Evolutionary conservation across 2,888 invertebrate genomes (phyloP).

Genomic region (Ichneumon xanthorius): DNA sequence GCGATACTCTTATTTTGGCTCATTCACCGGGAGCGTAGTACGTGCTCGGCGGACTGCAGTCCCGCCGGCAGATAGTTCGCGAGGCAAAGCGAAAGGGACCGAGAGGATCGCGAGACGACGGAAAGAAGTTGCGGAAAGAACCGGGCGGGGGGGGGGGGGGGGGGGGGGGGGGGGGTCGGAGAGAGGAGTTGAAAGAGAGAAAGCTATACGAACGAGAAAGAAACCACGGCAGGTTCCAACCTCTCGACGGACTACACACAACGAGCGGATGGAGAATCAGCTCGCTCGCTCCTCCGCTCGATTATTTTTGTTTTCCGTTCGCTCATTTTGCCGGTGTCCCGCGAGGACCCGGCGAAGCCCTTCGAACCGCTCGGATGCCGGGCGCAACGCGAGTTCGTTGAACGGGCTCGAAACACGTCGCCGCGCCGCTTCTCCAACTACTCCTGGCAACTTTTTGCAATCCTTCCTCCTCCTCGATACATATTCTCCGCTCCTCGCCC

Average conservation of each 20-base stretch:
- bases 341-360: conserved; percentile 57
- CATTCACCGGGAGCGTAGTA: conserved; percentile 64
- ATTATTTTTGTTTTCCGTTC: conserved; percentile 74
- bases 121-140: conserved; percentile 53
- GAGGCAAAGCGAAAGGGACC: conserved; percentile 53
- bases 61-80: conserved; percentile 38
- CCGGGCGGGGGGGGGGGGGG: too few relatives aligned
- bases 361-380: conserved; percentile 40
- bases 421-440: conserved; percentile 43
- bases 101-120: conserved; percentile 58
- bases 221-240: conserved; percentile 70
- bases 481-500: not conserved
- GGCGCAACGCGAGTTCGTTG: conserved; percentile 68
- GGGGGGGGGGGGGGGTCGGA: not conserved
- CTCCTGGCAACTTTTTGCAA: conserved; percentile 47
- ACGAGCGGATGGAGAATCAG: conserved; percentile 56
- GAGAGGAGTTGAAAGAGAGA: conserved; percentile 27
- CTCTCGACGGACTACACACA: conserved; percentile 35
- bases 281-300: conserved; percentile 63
- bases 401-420: conserved; percentile 60
- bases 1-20: conserved; percentile 55
- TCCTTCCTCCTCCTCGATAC: conserved; percentile 42
- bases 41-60: conserved; percentile 49
- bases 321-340: conserved; percentile 73
- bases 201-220: conserved; percentile 49